phyloP scores from a whole-genome alignment of 2,113 vertebrate genomes.

The Crotophaga sulcirostris region DNA sequence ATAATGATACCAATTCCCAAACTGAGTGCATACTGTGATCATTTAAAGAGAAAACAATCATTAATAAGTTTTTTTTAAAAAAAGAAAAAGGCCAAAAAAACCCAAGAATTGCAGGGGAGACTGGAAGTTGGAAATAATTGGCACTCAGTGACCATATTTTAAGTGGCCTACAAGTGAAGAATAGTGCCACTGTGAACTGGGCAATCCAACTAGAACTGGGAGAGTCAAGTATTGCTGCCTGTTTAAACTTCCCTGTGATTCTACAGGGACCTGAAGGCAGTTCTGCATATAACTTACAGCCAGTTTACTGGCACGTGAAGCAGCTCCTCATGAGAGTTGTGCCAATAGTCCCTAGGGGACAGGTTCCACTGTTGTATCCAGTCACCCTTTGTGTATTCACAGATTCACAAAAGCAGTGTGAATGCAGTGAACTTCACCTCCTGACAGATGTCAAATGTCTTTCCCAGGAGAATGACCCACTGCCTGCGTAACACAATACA shows the following conservation, averaged over 20 bases:
- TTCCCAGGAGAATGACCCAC: neutral
- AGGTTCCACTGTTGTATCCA: neutral
- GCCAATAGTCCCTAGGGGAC: neutral
- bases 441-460: neutral
- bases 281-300: neutral
- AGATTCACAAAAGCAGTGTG: neutral
- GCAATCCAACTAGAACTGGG: neutral
- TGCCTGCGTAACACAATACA: slow-evolving; percentile 5
- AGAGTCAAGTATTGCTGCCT: neutral
- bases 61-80: neutral
- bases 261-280: neutral
- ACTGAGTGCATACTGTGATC: neutral
- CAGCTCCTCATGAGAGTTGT: fast-evolving
- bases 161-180: neutral
- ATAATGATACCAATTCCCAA: neutral
- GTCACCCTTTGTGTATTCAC: neutral
- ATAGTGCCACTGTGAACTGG: neutral
- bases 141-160: neutral
- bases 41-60: neutral
- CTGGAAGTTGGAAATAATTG: neutral
- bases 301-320: fast-evolving
- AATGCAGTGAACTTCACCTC: neutral
- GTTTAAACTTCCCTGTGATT: neutral
- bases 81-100: neutral
- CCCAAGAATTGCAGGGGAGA: neutral